Evolutionary conservation across 2,888 invertebrate species (phyloP).

Genomic region (Temnothorax rugatulus): DNA sequence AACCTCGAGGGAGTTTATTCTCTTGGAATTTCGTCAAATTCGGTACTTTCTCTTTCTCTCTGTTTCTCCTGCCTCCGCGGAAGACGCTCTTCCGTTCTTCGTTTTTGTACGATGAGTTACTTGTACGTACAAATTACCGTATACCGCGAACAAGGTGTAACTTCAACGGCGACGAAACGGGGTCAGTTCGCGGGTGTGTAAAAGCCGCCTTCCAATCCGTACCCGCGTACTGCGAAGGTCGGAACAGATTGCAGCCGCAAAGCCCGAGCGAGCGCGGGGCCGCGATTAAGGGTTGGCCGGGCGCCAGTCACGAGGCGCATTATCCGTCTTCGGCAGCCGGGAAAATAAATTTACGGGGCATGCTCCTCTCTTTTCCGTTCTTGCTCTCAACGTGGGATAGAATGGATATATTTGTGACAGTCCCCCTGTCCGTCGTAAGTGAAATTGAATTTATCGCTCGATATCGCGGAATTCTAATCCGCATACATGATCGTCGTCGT

Average conservation of each 20-base stretch:
- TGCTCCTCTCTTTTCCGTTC: constrained; percentile 13
- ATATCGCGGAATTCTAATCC: constrained; percentile 25
- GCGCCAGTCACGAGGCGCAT: constrained; percentile 56
- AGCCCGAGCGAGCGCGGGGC: constrained; percentile 20
- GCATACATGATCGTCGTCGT: not conserved
- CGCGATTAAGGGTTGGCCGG: constrained; percentile 62
- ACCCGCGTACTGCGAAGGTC: constrained; percentile 61
- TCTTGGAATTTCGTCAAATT: not conserved
- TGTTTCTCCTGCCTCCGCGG: not conserved
- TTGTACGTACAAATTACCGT: constrained; percentile 43
- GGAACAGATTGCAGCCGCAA: constrained; percentile 39
- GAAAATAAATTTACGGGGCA: constrained; percentile 68
- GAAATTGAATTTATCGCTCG: constrained; percentile 26
- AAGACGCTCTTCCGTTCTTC: not conserved
- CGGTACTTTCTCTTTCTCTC: not conserved
- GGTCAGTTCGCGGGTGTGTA: constrained; percentile 32
- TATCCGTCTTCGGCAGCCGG: constrained; percentile 49
- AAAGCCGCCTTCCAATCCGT: constrained; percentile 29
- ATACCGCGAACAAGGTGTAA: constrained; percentile 50
- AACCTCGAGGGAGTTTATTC: not conserved
- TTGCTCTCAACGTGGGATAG: not conserved
- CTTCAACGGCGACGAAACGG: constrained; percentile 21
- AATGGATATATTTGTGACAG: constrained; percentile 28
- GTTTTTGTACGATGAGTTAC: not conserved
- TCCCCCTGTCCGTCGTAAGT: no score